Conservation (phyloP, 2,888 invertebrate species). For the Thymelicus lineola region DNA sequence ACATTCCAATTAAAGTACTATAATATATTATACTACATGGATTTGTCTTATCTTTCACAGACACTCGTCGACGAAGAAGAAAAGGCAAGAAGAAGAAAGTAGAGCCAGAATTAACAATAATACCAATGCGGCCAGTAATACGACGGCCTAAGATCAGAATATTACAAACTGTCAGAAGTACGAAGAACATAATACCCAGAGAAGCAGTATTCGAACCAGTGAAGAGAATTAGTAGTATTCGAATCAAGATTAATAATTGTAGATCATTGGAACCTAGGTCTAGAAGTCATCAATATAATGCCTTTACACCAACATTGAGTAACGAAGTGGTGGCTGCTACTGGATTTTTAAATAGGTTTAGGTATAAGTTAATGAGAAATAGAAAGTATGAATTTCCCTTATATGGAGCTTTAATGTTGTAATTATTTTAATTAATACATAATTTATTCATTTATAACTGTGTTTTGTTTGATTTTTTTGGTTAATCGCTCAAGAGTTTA, state of each 20-base stretch:
- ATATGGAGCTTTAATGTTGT: slow-evolving; percentile 72
- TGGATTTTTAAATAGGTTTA: slow-evolving; percentile 74
- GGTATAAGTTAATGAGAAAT: slow-evolving; percentile 66
- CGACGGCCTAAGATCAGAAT: slow-evolving; percentile 62
- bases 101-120: slow-evolving; percentile 62
- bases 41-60: slow-evolving; percentile 32
- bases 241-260: slow-evolving; percentile 69
- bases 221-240: slow-evolving; percentile 51
- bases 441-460: slow-evolving; percentile 26
- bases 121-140: slow-evolving; percentile 56
- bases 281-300: slow-evolving; percentile 41
- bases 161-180: slow-evolving; percentile 48
- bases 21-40: no score
- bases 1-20: no score
- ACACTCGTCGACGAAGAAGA: slow-evolving; percentile 35
- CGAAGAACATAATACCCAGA: slow-evolving; percentile 52
- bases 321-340: slow-evolving; percentile 62
- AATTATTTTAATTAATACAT: slow-evolving; percentile 41
- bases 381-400: slow-evolving; percentile 62
- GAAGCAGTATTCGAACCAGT: slow-evolving; percentile 66
- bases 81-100: slow-evolving; percentile 49
- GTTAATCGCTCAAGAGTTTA: no score
- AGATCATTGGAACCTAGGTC: slow-evolving; percentile 55
- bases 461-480: neutral
- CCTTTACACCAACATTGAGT: slow-evolving; percentile 37